phyloP scores from a whole-genome alignment of 2,113 vertebrate genomes.

The Nerophis ophidion region DNA sequence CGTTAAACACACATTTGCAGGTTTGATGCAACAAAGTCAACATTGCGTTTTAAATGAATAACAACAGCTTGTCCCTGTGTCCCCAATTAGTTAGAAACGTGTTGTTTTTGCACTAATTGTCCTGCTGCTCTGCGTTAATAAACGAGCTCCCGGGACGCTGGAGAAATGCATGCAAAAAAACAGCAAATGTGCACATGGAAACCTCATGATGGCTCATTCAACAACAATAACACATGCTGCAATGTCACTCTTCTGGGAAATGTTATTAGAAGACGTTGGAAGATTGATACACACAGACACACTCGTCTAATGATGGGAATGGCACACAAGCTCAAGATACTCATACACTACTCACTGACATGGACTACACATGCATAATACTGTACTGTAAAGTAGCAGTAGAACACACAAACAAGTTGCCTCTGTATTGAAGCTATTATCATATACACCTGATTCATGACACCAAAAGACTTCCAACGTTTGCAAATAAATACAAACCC shows the following conservation, averaged over 20 bases:
- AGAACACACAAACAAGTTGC: too few species aligned
- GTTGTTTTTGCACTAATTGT: constrained; percentile 62
- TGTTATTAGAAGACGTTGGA: neutral
- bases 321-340: too few species aligned
- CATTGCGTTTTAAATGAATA: constrained; percentile 24
- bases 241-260: constrained; percentile 24
- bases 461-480: too few species aligned
- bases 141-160: neutral
- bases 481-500: too few species aligned
- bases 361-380: too few species aligned
- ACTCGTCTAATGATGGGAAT: too few species aligned
- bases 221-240: constrained; percentile 17
- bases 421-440: too few species aligned
- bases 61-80: constrained; percentile 17
- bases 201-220: constrained; percentile 52
- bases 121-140: constrained; percentile 49
- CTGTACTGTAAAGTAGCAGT: too few species aligned
- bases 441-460: too few species aligned
- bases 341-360: too few species aligned
- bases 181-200: constrained; percentile 27
- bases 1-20: neutral
- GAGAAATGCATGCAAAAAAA: too few species aligned
- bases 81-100: constrained; percentile 52
- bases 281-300: neutral
- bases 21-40: constrained; percentile 25